These are phyloP conservation scores for Belgica antarctica DNA, from an alignment of 2,888 invertebrate species.

Conservation along the genomic window DNA sequence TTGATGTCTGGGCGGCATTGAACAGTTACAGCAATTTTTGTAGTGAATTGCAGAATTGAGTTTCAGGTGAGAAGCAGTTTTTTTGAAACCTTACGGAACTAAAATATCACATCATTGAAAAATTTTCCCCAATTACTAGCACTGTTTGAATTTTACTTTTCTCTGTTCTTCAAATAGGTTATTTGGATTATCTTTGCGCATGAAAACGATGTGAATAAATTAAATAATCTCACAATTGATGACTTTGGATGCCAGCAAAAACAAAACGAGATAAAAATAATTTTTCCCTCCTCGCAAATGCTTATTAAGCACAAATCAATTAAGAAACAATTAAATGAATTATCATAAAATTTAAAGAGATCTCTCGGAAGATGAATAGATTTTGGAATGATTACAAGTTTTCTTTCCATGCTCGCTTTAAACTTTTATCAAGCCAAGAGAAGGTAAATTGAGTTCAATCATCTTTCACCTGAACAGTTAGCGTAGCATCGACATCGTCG, in stretches of 20 bases:
- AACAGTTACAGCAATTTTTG: too few relatives aligned
- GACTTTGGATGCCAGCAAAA: not conserved
- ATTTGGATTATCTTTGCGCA: constrained; percentile 37
- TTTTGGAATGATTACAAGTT: not conserved
- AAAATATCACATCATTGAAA: too few relatives aligned
- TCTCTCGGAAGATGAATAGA: not conserved
- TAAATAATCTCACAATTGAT: constrained; percentile 37
- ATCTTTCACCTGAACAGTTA: not conserved
- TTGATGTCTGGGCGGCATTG: too few relatives aligned
- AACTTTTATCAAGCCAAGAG: not conserved
- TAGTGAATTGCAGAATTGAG: too few relatives aligned
- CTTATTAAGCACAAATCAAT: constrained; percentile 33
- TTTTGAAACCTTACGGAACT: too few relatives aligned
- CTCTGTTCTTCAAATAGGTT: constrained; percentile 16
- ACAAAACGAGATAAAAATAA: not conserved
- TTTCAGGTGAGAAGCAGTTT: too few relatives aligned
- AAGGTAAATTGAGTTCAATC: constrained; percentile 9
- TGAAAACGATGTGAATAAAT: constrained; percentile 1
- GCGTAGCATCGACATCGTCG: too few relatives aligned
- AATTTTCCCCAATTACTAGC: too few relatives aligned
- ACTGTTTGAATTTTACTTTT: too few relatives aligned
- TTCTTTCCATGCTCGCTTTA: too few relatives aligned
- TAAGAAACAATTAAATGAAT: constrained; percentile 41
- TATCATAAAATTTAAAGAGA: constrained; percentile 37
- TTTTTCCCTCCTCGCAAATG: not conserved